A percentile compares a stretch with the other conserved stretches of the same genome.
These are phyloP conservation scores for Pelodytes ibericus DNA, from an alignment of 2,797 vertebrate genomes.

Conservation along the genomic window DNA sequence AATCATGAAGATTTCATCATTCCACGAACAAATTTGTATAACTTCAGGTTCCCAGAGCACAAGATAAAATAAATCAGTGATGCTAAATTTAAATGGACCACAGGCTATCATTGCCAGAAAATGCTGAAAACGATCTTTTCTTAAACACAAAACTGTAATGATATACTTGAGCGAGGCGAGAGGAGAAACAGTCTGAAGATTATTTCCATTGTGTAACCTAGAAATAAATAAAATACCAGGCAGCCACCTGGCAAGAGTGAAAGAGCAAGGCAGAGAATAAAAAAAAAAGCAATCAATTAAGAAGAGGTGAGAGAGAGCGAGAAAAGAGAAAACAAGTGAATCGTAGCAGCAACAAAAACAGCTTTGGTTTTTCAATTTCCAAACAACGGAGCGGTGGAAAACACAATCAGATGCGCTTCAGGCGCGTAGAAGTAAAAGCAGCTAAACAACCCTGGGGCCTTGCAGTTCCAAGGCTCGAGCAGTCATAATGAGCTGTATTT, in stretches of 20 bases:
- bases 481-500: conserved; percentile 33
- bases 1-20: not conserved
- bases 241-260: conserved; percentile 60
- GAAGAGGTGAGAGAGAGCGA: conserved; percentile 43
- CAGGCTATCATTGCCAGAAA: not conserved
- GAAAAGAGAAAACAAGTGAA: conserved; percentile 57
- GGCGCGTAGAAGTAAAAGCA: conserved; percentile 27
- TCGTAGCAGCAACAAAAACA: conserved; percentile 65
- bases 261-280: conserved; percentile 41
- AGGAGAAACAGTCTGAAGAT: conserved; percentile 23
- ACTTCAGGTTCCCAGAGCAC: not conserved
- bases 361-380: conserved; percentile 63
- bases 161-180: conserved; percentile 17
- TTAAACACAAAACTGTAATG: conserved; percentile 22
- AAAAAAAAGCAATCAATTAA: conserved; percentile 36
- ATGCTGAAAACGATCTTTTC: not conserved
- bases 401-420: conserved; percentile 45
- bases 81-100: not conserved
- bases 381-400: conserved; percentile 52
- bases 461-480: conserved; percentile 29
- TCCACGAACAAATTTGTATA: not conserved
- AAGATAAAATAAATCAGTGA: conserved; percentile 1
- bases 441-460: conserved; percentile 12
- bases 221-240: conserved; percentile 59
- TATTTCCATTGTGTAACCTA: conserved; percentile 39